Conservation (phyloP, 2,113 vertebrate species). For the Thinocorus orbignyianus region DNA sequence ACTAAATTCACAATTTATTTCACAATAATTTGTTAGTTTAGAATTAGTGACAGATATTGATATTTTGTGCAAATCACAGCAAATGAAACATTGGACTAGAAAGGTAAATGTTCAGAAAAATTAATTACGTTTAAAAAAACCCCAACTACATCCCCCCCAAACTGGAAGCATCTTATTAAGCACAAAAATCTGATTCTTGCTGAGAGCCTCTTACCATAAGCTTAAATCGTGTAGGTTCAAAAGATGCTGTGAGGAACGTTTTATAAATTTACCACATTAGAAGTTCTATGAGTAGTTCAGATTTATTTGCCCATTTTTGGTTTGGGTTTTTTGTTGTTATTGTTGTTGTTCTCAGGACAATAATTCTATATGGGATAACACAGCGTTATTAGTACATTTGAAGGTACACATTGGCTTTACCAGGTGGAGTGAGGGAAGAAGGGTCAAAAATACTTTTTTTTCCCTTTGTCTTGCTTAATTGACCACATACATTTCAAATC, state of each 20-base stretch:
- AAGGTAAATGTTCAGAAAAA: neutral
- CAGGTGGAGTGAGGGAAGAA: neutral
- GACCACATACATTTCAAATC: neutral
- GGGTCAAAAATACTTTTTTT: neutral
- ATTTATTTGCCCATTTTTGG: neutral
- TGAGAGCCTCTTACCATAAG: neutral
- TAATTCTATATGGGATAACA: neutral
- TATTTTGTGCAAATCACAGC: neutral
- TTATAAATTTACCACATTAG: neutral
- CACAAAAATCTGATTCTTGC: neutral
- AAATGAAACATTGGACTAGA: neutral
- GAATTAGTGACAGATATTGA: constrained; percentile 28
- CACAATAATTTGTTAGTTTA: constrained; percentile 13
- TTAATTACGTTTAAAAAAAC: neutral
- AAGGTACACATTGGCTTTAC: neutral
- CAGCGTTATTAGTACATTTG: neutral
- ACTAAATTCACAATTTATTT: constrained; percentile 40
- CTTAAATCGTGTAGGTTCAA: neutral
- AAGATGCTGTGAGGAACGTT: neutral
- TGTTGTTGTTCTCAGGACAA: neutral
- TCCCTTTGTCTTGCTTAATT: neutral
- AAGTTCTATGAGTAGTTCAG: neutral
- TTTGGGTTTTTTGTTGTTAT: neutral
- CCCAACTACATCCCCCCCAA: fast-evolving
- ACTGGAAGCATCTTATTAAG: neutral